A percentile compares a stretch with the other conserved stretches of the same genome.
phyloP scores from a whole-genome alignment of 2,113 vertebrate species.

The Apteryx mantelli region DNA sequence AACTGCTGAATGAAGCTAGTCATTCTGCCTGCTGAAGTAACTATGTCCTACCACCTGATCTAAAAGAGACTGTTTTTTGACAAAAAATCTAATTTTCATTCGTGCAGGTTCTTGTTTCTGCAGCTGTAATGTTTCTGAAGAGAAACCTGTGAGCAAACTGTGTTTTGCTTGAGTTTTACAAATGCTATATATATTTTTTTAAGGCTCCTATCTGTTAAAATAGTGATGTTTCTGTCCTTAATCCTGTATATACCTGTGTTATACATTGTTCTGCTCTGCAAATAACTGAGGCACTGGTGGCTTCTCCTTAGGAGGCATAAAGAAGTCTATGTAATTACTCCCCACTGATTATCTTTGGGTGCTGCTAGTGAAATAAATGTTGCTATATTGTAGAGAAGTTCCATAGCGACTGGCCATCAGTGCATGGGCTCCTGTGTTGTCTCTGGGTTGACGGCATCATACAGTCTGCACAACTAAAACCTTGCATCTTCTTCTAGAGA shows the following conservation, averaged over 20 bases:
- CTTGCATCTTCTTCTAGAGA: background rate
- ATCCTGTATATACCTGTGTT: background rate
- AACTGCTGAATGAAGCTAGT: background rate
- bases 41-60: background rate
- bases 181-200: background rate
- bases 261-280: background rate
- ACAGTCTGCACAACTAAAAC: background rate
- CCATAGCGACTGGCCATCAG: background rate
- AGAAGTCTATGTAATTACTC: background rate
- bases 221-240: background rate
- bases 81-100: background rate
- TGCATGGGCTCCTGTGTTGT: background rate
- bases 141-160: background rate
- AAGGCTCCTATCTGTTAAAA: background rate
- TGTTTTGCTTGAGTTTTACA: background rate
- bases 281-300: background rate
- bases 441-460: background rate
- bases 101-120: background rate
- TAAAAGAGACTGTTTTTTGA: background rate
- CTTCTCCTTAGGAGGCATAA: background rate
- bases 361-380: background rate
- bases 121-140: background rate
- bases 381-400: background rate
- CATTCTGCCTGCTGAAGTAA: background rate
- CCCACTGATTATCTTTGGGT: background rate